Base-by-base conservation (phyloP, 2,797 vertebrate species). In the Cynodonichthys magdalenae region DNA sequence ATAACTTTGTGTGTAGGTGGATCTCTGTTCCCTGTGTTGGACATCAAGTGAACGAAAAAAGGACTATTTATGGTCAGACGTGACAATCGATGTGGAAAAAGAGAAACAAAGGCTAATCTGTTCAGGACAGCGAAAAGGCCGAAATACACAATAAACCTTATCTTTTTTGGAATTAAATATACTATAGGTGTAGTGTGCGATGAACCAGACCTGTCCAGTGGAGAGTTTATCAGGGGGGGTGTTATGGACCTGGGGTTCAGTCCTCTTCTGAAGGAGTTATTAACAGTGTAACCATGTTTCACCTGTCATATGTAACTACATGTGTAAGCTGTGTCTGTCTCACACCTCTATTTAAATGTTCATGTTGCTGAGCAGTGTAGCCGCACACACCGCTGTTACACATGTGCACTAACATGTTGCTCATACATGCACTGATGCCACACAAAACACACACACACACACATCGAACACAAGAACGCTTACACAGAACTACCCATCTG, bases 291-390 rank as follows among this genome's bases (percentile, higher is more conserved):
- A 89, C 79, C 92, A 93, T 92, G 82, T 70, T 95, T 95, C 95
- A 90, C 93, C 91, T 92, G 93, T 93, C 96, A 94, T 97, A 94
- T 93, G 94, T 94, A 94, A 90, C 93, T 94, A 95, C 95, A 92
- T 92, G 95, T 98, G 96, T 96, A 95, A 94, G 92, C 92, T 89
- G 92, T 94, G 94, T 96, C 94, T 95, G 94, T 96, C 92, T 94
- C 93, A 94, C 95, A 92, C 94, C 92, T 95, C 94, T 94, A 97
- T 94, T 94, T 96, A 94, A 91, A 87, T 90, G 94, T 92, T 92
- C 94, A 93, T 96, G 96, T 96, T 95, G 91, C 95, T 94, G 90
- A 92, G 89, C 91, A 87, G 94, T 93, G 92, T 92, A 88, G 92
- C 89, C 86, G 84, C 88, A 80, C 63, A 52, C 86, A 81, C 69